A percentile compares a stretch with the other conserved stretches of the same genome.
Evolutionary conservation across 2,113 vertebrate genomes (phyloP).

Genomic region (Chloropsis hardwickii): DNA sequence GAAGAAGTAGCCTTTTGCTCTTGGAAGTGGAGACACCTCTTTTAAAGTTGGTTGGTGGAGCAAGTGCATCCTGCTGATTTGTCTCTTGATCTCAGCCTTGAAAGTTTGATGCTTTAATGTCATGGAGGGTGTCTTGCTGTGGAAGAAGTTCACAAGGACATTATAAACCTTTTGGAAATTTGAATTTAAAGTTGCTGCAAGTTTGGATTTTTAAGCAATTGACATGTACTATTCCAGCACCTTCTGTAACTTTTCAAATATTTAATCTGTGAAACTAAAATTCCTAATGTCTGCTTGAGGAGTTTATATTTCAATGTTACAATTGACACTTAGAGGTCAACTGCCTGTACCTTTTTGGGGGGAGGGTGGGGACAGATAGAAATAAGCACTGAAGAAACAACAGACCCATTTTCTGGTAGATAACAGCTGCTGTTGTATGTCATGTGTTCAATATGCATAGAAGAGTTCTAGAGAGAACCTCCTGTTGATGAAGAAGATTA

Average conservation of each 20-base stretch:
- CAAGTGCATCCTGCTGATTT: slow-evolving; percentile 62
- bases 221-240: slow-evolving; percentile 71
- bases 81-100: slow-evolving; percentile 58
- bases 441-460: neutral
- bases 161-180: slow-evolving; percentile 59
- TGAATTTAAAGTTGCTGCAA: slow-evolving; percentile 68
- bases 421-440: slow-evolving; percentile 1
- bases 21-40: slow-evolving; percentile 45
- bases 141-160: slow-evolving; percentile 61
- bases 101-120: slow-evolving; percentile 57
- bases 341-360: slow-evolving; percentile 51
- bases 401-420: slow-evolving; percentile 44
- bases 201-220: slow-evolving; percentile 72
- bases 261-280: slow-evolving; percentile 76
- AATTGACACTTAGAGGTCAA: slow-evolving; percentile 63
- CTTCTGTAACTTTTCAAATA: slow-evolving; percentile 74
- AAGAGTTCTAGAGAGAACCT: slow-evolving; percentile 24
- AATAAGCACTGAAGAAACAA: slow-evolving; percentile 34
- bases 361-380: slow-evolving; percentile 35
- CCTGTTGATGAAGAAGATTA: slow-evolving; percentile 18
- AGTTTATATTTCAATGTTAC: slow-evolving; percentile 62
- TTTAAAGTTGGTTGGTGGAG: slow-evolving; percentile 36
- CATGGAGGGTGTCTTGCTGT: slow-evolving; percentile 40
- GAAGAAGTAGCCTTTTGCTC: slow-evolving; percentile 41
- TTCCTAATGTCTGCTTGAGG: slow-evolving; percentile 69